A percentile compares a stretch with the other conserved stretches of the same genome.
Evolutionary conservation across 2,113 vertebrate species (phyloP).

Genomic region (Apteryx owenii): DNA sequence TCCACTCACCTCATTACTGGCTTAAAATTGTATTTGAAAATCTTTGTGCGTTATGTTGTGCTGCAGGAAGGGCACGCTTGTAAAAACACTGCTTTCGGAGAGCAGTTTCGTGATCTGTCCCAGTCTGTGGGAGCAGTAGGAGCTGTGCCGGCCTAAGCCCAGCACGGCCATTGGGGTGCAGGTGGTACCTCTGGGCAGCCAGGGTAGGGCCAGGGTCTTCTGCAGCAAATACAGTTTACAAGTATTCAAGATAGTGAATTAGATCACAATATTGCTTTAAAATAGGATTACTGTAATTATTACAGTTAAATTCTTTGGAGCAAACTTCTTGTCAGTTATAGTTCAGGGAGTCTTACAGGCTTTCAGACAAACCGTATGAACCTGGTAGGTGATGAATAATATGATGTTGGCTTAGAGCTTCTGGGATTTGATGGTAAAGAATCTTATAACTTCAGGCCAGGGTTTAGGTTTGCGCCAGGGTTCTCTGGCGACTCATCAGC

Average conservation of each 20-base stretch:
- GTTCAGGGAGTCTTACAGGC: neutral
- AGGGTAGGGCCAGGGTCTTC: neutral
- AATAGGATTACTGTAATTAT: neutral
- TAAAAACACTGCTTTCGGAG: fast-evolving
- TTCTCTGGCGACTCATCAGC: neutral
- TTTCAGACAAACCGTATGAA: fast-evolving
- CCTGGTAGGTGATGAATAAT: neutral
- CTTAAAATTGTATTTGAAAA: fast-evolving
- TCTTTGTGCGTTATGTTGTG: fast-evolving
- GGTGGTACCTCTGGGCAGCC: no score
- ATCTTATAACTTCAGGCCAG: neutral
- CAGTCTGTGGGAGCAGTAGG: neutral
- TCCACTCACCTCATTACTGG: fast-evolving
- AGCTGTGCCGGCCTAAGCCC: no score
- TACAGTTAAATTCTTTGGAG: neutral
- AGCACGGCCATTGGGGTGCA: no score
- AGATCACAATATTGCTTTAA: neutral
- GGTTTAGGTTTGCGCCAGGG: neutral
- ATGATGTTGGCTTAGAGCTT: neutral
- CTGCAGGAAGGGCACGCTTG: neutral
- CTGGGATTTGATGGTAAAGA: neutral
- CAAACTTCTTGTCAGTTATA: neutral
- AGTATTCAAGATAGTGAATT: neutral
- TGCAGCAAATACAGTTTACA: neutral
- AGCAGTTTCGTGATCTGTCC: neutral